These are phyloP conservation scores for Solen grandis DNA, from an alignment of 1,140 invertebrate genomes.

Conservation along the genomic window DNA sequence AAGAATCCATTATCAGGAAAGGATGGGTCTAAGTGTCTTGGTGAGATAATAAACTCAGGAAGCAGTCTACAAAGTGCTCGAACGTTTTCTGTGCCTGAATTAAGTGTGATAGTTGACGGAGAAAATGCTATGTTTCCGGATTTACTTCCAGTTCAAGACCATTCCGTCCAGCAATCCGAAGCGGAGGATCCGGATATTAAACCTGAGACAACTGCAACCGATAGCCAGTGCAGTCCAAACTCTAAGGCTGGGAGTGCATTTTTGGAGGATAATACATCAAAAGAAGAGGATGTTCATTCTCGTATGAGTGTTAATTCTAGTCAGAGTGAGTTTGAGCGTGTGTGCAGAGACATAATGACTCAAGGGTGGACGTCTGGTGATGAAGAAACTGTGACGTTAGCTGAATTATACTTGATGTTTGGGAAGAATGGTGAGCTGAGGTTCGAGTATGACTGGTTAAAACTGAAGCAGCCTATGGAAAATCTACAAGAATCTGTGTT, in stretches of 20 bases:
- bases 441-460: conserved; percentile 91
- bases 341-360: conserved; percentile 80
- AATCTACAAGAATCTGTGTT: conserved; percentile 42
- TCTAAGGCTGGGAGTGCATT: neutral
- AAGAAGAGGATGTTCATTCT: neutral
- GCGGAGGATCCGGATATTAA: neutral
- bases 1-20: too few relatives aligned
- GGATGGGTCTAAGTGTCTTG: too few relatives aligned
- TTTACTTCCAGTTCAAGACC: too few relatives aligned
- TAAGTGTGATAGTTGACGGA: conserved; percentile 61
- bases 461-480: conserved; percentile 22
- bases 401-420: conserved; percentile 95
- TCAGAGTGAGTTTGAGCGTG: conserved; percentile 37
- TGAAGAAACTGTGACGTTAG: conserved; percentile 90
- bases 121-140: conserved; percentile 76
- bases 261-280: neutral
- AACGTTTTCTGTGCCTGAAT: conserved; percentile 24
- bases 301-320: conserved; percentile 29
- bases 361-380: conserved; percentile 90
- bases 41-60: too few relatives aligned
- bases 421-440: conserved; percentile 89
- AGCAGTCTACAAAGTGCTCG: neutral
- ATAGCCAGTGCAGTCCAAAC: neutral
- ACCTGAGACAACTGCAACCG: neutral
- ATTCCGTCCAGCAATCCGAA: conserved; percentile 22